Evolutionary conservation across 2,797 vertebrate genomes (phyloP).

Genomic region (Nasua narica): DNA sequence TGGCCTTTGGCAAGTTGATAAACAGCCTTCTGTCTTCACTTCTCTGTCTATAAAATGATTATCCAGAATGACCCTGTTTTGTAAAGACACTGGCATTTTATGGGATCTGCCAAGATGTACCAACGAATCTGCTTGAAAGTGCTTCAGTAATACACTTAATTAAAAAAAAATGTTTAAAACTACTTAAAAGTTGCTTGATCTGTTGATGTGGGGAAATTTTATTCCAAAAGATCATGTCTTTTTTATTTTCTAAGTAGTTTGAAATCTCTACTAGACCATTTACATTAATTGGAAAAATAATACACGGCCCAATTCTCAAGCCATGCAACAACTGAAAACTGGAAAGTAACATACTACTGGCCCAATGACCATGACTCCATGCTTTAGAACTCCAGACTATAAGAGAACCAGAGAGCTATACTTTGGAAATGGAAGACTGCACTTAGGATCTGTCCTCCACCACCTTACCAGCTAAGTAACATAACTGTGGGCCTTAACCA

Average conservation of each 20-base stretch:
- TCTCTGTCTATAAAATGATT: constrained; percentile 6
- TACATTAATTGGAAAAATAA: constrained; percentile 4
- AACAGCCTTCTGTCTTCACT: constrained; percentile 33
- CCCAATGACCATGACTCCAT: not conserved
- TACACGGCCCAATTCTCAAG: not conserved
- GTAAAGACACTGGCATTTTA: not conserved
- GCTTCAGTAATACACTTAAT: not conserved
- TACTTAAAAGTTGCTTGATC: not conserved
- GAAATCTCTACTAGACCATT: not conserved
- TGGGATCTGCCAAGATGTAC: not conserved
- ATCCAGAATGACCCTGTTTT: not conserved
- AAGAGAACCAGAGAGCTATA: not conserved
- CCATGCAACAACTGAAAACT: not conserved
- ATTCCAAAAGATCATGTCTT: not conserved
- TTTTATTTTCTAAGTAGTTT: not conserved
- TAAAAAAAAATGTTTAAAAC: not conserved
- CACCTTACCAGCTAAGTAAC: not conserved
- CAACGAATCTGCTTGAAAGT: not conserved
- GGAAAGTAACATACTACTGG: not conserved
- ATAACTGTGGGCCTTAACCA: not conserved
- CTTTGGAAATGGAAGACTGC: not conserved
- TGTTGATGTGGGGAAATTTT: not conserved
- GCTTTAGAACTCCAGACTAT: not conserved
- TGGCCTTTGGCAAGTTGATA: constrained; percentile 33
- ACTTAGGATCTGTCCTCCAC: not conserved